Conservation (phyloP, 30 jellyfish, hydroid and myxozoan species). For the Calvadosia cruxmelitensis region DNA sequence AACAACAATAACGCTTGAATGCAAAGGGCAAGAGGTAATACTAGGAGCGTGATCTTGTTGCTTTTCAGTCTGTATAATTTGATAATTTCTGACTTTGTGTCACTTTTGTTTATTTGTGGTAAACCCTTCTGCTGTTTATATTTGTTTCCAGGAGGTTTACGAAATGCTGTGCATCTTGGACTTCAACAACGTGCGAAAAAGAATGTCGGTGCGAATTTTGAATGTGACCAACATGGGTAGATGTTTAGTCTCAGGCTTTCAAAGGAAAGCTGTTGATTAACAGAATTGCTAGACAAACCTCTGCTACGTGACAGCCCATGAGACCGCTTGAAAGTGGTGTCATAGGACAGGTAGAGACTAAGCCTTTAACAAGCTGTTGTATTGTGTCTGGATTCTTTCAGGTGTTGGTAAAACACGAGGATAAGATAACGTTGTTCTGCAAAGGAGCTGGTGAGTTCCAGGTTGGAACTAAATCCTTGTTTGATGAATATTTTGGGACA, state of each 20-base stretch:
- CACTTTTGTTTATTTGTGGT: too few relatives aligned
- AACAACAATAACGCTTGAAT: neutral
- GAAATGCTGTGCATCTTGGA: slow-evolving; percentile 67
- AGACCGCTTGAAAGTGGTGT: too few relatives aligned
- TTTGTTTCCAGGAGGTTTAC: slow-evolving; percentile 37
- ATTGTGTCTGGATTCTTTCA: neutral
- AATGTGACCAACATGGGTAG: too few relatives aligned
- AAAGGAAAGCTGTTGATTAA: too few relatives aligned
- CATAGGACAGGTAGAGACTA: too few relatives aligned
- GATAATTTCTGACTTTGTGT: too few relatives aligned
- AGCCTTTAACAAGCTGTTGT: too few relatives aligned
- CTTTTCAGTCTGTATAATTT: neutral
- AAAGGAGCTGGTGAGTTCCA: slow-evolving; percentile 70
- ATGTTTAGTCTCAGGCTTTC: too few relatives aligned
- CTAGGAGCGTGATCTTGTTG: neutral
- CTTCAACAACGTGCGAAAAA: slow-evolving; percentile 80
- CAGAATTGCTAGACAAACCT: too few relatives aligned
- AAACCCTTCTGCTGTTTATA: too few relatives aligned
- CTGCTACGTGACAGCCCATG: too few relatives aligned
- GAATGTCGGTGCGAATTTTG: slow-evolving; percentile 99
- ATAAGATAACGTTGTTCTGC: slow-evolving; percentile 39
- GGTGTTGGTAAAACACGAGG: slow-evolving; percentile 55
- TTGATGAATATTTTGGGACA: too few relatives aligned
- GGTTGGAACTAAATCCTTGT: neutral
- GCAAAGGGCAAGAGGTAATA: neutral